Conservation (phyloP, 2,888 invertebrate genomes). For the Rhaphigaster nebulosa region DNA sequence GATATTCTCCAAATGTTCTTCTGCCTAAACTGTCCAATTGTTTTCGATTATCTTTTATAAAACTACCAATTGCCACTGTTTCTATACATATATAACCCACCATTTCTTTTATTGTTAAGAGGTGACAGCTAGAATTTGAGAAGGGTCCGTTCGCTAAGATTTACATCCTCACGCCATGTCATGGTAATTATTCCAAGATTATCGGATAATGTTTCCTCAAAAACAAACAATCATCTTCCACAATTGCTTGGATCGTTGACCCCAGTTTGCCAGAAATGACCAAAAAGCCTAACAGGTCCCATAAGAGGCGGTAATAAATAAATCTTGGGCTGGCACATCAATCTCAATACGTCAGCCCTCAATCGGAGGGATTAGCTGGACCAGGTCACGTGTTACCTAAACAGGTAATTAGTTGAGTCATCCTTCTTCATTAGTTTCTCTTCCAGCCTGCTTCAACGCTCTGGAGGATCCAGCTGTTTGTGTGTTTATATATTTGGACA, state of each 20-base stretch:
- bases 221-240: background rate
- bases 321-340: slow-evolving; percentile 58
- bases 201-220: background rate
- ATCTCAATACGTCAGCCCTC: slow-evolving; percentile 63
- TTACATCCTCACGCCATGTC: background rate
- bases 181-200: background rate
- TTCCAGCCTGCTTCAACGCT: background rate
- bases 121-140: background rate
- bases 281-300: background rate
- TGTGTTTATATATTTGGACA: background rate
- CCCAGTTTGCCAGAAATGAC: background rate
- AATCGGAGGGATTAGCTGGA: slow-evolving; percentile 62
- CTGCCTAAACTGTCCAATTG: too few species aligned
- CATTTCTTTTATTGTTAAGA: background rate
- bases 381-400: slow-evolving; percentile 49
- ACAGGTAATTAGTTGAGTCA: slow-evolving; percentile 62
- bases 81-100: too few species aligned
- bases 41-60: background rate
- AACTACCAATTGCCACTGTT: background rate
- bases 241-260: background rate
- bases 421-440: slow-evolving; percentile 61
- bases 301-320: slow-evolving; percentile 9
- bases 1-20: too few species aligned
- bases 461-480: background rate
- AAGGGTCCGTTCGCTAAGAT: background rate